These are phyloP conservation scores for Streptopelia turtur DNA, from an alignment of 2,797 vertebrate species.

Conservation along the genomic window DNA sequence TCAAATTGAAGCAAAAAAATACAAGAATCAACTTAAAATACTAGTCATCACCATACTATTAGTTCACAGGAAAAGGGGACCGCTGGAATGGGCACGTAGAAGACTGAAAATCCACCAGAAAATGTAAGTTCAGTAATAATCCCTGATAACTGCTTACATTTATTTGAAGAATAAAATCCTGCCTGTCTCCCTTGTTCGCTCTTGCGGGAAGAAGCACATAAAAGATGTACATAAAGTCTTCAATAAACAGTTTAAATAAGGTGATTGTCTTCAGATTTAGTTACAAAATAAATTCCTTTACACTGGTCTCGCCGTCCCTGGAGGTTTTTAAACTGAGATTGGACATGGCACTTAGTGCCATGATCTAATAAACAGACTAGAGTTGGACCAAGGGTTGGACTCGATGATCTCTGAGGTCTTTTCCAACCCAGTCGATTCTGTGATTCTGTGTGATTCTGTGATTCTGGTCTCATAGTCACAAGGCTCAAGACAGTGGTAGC, in stretches of 20 bases:
- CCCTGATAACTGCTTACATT: background rate
- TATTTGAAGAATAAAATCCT: background rate
- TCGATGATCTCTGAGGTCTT: no score
- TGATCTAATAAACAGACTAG: no score
- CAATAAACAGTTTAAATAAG: background rate
- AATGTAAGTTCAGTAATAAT: background rate
- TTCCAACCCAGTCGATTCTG: no score
- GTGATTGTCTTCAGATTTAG: background rate
- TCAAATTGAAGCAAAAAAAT: background rate
- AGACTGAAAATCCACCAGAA: background rate
- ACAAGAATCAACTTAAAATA: background rate
- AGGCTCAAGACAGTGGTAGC: background rate
- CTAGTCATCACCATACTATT: background rate
- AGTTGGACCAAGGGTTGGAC: no score
- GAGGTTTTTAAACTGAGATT: no score
- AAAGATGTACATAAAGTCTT: background rate
- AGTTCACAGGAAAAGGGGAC: background rate
- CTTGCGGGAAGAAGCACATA: background rate
- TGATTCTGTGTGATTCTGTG: no score
- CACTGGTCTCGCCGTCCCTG: background rate
- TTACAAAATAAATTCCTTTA: background rate
- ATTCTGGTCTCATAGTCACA: background rate
- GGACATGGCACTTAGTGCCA: no score
- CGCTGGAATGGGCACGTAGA: background rate
- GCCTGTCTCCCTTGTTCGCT: background rate